These are phyloP conservation scores for Genyomyrus donnyi DNA, from an alignment of 2,113 vertebrate genomes.

Conservation along the genomic window DNA sequence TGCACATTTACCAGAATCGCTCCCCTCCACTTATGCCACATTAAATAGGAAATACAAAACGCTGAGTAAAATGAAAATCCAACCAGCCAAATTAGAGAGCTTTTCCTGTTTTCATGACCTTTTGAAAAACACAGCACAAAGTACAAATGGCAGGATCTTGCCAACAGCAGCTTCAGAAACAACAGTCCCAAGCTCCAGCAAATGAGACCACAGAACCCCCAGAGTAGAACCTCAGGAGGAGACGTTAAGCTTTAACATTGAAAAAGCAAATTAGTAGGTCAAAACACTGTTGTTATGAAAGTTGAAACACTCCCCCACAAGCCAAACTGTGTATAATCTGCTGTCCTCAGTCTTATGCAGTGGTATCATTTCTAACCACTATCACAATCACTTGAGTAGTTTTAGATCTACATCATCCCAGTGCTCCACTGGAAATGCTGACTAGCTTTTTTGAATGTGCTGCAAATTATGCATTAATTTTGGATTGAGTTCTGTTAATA, in stretches of 20 bases:
- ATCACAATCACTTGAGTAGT: not conserved
- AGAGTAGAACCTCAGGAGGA: not conserved
- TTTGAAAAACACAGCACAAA: not conserved
- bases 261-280: not conserved
- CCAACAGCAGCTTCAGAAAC: not conserved
- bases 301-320: not conserved
- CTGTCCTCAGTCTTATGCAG: not conserved
- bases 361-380: not conserved
- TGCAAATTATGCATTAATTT: not conserved
- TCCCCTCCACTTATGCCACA: not conserved
- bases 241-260: not conserved
- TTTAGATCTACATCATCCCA: not conserved
- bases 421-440: not conserved
- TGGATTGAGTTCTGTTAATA: not conserved
- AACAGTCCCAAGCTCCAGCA: not conserved
- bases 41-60: not conserved
- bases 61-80: not conserved
- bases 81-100: not conserved
- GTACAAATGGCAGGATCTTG: not conserved
- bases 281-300: not conserved
- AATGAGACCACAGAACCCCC: not conserved
- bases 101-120: not conserved
- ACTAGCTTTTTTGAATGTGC: not conserved
- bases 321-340: not conserved
- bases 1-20: not conserved